Conservation (phyloP, 2,113 vertebrate genomes). For the Cololabis saira region DNA sequence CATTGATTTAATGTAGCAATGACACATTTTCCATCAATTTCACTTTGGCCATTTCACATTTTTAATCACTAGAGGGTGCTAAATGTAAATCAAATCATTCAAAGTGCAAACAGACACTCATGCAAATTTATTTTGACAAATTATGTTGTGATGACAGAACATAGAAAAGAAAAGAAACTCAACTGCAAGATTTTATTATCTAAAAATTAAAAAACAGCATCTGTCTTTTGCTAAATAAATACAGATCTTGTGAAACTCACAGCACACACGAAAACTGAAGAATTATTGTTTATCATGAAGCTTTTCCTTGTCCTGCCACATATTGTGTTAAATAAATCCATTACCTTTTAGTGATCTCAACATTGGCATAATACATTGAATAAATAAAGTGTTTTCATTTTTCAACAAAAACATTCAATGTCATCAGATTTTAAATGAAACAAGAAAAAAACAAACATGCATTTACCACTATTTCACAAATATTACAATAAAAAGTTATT, state of each 20-base stretch:
- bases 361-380: neutral
- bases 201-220: constrained; percentile 8
- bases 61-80: constrained; percentile 58
- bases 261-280: neutral
- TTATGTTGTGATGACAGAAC: neutral
- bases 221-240: constrained; percentile 22
- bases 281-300: neutral
- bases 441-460: constrained; percentile 20
- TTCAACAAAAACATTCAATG: neutral
- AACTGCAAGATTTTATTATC: constrained; percentile 44
- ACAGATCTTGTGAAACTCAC: constrained; percentile 9
- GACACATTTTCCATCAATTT: too few relatives aligned
- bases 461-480: constrained; percentile 30
- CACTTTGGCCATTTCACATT: neutral
- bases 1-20: too few relatives aligned
- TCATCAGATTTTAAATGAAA: constrained; percentile 20
- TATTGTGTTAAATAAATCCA: neutral
- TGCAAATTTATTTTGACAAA: too few relatives aligned
- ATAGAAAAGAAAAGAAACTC: neutral
- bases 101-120: neutral
- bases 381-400: neutral
- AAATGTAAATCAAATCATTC: constrained; percentile 24
- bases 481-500: constrained; percentile 1
- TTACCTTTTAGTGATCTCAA: neutral
- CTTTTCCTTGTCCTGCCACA: neutral